phyloP scores from a whole-genome alignment of 2,113 vertebrate genomes.

The Rhombomys opimus region DNA sequence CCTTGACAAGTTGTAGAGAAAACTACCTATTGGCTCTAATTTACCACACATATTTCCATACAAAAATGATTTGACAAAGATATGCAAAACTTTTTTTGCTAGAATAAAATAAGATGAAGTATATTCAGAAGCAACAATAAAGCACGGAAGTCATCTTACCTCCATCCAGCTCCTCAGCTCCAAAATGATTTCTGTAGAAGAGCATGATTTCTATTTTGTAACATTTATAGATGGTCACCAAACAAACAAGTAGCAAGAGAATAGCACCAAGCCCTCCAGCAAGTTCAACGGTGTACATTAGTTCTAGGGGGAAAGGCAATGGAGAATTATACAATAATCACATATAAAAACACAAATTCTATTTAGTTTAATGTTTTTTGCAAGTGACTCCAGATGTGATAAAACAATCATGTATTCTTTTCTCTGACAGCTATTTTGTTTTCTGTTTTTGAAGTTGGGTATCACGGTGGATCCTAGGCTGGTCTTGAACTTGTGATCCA shows the following conservation, averaged over 20 bases:
- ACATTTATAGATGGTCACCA: conserved; percentile 98
- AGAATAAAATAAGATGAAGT: conserved; percentile 56
- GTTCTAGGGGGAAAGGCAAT: conserved; percentile 88
- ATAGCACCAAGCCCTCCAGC: conserved; percentile 98
- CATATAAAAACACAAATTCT: conserved; percentile 30
- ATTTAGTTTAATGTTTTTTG: conserved; percentile 52
- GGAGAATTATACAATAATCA: conserved; percentile 41
- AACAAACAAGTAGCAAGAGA: conserved; percentile 95
- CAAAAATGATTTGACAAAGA: conserved; percentile 32
- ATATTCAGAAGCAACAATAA: conserved; percentile 33
- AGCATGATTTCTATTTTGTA: conserved; percentile 99
- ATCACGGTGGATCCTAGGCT: background rate
- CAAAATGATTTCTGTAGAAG: conserved; percentile 98
- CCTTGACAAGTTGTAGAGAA: conserved; percentile 62
- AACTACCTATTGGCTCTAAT: conserved; percentile 61
- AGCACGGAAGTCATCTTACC: conserved; percentile 89
- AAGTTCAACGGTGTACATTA: conserved; percentile 99
- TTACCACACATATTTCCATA: background rate
- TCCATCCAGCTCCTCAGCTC: conserved; percentile 96
- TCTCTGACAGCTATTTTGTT: conserved; percentile 18
- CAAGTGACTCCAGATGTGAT: conserved; percentile 38
- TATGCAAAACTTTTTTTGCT: conserved; percentile 17
- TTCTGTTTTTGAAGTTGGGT: background rate
- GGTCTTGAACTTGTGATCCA: background rate
- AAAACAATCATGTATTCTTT: background rate